phyloP scores from a whole-genome alignment of 92 coral and sea anemone genomes.

The Heteractis magnifica region DNA sequence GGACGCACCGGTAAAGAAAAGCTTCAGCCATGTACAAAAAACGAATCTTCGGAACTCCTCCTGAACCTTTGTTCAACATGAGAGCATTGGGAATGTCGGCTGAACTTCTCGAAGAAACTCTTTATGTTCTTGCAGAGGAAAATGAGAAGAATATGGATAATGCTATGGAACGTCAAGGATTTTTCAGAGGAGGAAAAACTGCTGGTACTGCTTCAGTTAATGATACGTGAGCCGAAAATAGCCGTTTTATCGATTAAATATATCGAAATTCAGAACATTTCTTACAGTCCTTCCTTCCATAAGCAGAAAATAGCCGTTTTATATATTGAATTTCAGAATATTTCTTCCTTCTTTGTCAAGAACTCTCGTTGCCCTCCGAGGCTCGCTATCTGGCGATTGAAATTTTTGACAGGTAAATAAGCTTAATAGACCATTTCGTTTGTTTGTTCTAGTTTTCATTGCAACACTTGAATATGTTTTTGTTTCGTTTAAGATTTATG shows the following conservation, averaged over 20 bases:
- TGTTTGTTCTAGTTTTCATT: not conserved
- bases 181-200: conserved; percentile 83
- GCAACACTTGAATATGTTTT: not conserved
- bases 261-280: conserved; percentile 67
- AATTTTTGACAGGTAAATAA: conserved; percentile 81
- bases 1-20: not conserved
- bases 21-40: conserved; percentile 61
- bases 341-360: conserved; percentile 83
- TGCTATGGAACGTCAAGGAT: conserved; percentile 77
- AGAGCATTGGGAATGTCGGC: conserved; percentile 78
- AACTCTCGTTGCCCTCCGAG: conserved; percentile 76
- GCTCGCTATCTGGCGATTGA: conserved; percentile 88
- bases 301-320: not conserved
- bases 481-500: conserved; percentile 71
- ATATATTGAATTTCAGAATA: conserved; percentile 61
- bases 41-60: conserved; percentile 97
- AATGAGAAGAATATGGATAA: conserved; percentile 92
- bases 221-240: not conserved
- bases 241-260: not conserved
- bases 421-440: not conserved
- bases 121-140: conserved; percentile 89
- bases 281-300: conserved; percentile 18
- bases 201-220: conserved; percentile 55
- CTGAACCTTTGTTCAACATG: conserved; percentile 99
- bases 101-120: conserved; percentile 87